Evolutionary conservation across 2,113 vertebrate genomes (phyloP), one percentile per base, ranked within the genome.

Genomic region (Shinisaurus crocodilurus): DNA sequence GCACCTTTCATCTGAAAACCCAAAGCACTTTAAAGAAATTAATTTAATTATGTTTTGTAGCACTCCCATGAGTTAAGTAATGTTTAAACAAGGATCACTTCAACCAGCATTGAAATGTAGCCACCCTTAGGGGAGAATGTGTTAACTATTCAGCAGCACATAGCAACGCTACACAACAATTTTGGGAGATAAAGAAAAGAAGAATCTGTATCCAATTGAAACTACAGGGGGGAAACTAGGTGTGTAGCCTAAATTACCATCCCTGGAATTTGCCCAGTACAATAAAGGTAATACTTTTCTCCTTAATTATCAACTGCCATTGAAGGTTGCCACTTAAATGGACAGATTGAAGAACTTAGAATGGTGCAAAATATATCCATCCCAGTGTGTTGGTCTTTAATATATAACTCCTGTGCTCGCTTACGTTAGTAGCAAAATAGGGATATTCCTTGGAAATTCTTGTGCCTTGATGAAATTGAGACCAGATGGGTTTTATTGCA

Each of bases 31-130:
- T 92, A 57, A 70, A 86, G 85, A 87, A 92, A 92, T 95, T 95
- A 95, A 95, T 95, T 95, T 93, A 95, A 96, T 96, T 96, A 96
- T 94, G 40, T 94, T 95, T 94, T 90, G 90, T 88, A 93, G 92
- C 88, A 93, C 93, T 95, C 93, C 87, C 92, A 92, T 93, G 91
- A 94, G 82, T 90, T 92, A 94, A 95, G 94, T 90, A 93, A 91
- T 95, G 92, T 95, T 96, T 95, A 89, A 96, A 95, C 90, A 96
- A 95, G 91, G 94, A 93, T 95, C 95, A 85, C 70, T 96, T 96
- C 93, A 90, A 91, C 93, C 85, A 94, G 83, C 85, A 88, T 92
- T 91, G 93, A 96, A 95, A 95, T 0, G 0, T 81, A 96, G 91
- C 92, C 82, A 91, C 92, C 89, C 91, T 86, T 91, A 91, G 87